phyloP scores from a whole-genome alignment of 92 coral and sea anemone species.

The Porites rus region DNA sequence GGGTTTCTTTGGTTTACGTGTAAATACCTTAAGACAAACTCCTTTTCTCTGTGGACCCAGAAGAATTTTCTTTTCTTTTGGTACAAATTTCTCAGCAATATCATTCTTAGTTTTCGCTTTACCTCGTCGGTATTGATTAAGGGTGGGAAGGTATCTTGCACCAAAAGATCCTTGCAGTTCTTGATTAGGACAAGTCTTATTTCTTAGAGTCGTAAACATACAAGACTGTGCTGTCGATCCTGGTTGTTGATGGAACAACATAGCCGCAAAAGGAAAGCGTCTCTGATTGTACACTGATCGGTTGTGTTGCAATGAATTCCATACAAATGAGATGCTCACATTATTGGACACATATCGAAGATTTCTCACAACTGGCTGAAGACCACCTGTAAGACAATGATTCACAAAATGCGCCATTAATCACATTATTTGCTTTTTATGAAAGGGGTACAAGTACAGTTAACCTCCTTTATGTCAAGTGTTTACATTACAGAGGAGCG shows the following conservation, averaged over 20 bases:
- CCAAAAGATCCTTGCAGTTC: slow-evolving; percentile 36
- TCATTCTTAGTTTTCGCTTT: slow-evolving; percentile 85
- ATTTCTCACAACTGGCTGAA: not conserved
- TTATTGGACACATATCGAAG: not conserved
- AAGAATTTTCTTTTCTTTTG: slow-evolving; percentile 79
- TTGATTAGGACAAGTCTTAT: slow-evolving; percentile 21
- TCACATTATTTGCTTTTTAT: too few species aligned
- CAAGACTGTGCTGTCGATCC: not conserved
- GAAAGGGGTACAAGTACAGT: too few species aligned
- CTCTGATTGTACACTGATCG: slow-evolving; percentile 2
- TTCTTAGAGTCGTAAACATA: slow-evolving; percentile 8
- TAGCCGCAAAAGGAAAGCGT: not conserved
- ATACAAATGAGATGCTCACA: not conserved
- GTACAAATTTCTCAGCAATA: slow-evolving; percentile 66
- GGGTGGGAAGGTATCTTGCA: slow-evolving; percentile 81
- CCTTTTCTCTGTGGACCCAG: slow-evolving; percentile 97
- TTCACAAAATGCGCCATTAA: not conserved
- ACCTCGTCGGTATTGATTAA: slow-evolving; percentile 86
- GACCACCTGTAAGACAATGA: not conserved
- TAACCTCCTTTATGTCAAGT: too few species aligned
- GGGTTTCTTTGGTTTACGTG: slow-evolving; percentile 96
- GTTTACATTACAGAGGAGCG: too few species aligned
- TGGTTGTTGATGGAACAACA: not conserved
- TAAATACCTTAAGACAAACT: slow-evolving; percentile 92
- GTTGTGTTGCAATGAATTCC: not conserved